These are phyloP conservation scores for Pristionchus maxplancki DNA, from an alignment of 2,888 invertebrate species.

Conservation along the genomic window DNA sequence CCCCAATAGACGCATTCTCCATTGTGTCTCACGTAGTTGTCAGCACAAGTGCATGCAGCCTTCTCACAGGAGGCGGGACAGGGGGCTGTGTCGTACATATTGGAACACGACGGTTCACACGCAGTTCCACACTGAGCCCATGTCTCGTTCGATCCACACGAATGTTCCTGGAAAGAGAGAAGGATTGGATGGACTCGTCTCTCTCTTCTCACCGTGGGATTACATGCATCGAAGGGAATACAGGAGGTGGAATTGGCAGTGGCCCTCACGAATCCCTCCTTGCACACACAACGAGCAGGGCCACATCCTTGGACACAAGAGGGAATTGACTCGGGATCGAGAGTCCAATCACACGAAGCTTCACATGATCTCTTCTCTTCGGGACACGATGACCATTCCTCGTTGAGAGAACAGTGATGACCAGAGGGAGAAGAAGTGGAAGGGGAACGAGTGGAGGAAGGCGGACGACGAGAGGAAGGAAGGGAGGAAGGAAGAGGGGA, in stretches of 20 bases:
- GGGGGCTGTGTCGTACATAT: conserved; percentile 74
- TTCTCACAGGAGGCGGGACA: conserved; percentile 72
- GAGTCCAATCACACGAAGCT: conserved; percentile 76
- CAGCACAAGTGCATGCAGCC: conserved; percentile 75
- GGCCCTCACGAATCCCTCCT: conserved; percentile 73
- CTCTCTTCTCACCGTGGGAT: conserved; percentile 57
- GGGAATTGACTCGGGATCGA: conserved; percentile 67
- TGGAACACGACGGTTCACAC: conserved; percentile 73
- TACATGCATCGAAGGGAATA: conserved; percentile 75
- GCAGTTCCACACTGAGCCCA: conserved; percentile 76
- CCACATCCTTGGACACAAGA: conserved; percentile 62
- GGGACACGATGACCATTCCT: conserved; percentile 72
- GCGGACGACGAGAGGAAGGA: neutral
- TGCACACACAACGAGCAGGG: conserved; percentile 62
- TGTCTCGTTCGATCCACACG: conserved; percentile 71
- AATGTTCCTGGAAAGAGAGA: conserved; percentile 23
- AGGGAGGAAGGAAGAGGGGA: neutral
- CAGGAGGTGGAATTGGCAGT: conserved; percentile 69
- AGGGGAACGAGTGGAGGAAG: neutral
- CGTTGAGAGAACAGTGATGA: conserved; percentile 69
- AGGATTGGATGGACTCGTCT: neutral
- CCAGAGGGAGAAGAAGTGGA: conserved; percentile 3
- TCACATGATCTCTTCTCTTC: conserved; percentile 73
- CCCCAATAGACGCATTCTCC: conserved; percentile 75
- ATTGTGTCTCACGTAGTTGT: conserved; percentile 74